Percentiles rank a stretch among this genome's conserved stretches.
These are phyloP conservation scores for Petroica traversi DNA, from an alignment of 2,113 vertebrate species.

Conservation along the genomic window DNA sequence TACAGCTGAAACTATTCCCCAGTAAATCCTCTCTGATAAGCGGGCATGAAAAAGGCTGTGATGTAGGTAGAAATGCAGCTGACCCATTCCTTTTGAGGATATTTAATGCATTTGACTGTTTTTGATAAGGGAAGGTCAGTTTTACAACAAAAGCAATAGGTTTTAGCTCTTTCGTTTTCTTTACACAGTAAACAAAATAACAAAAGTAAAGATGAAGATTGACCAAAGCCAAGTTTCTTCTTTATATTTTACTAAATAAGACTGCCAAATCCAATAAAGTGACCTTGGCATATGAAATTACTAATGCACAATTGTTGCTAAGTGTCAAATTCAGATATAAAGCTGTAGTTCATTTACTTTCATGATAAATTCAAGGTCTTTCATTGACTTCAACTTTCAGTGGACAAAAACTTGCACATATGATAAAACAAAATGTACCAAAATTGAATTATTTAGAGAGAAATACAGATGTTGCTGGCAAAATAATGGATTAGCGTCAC, in stretches of 20 bases:
- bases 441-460: background rate
- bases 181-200: background rate
- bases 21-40: background rate
- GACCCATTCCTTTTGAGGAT: background rate
- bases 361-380: background rate
- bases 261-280: background rate
- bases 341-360: background rate
- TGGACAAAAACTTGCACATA: background rate
- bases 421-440: background rate
- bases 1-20: background rate
- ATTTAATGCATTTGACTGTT: background rate
- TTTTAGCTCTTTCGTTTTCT: background rate
- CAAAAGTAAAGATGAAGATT: background rate
- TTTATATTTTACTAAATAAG: background rate
- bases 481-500: background rate
- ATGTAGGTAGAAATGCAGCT: background rate
- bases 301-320: background rate
- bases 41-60: background rate
- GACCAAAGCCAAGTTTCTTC: background rate
- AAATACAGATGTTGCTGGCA: background rate
- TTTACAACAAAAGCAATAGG: background rate
- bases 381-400: background rate
- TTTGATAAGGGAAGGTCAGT: background rate
- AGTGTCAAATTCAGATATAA: background rate
- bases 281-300: background rate